Base-by-base conservation (phyloP, 1,140 invertebrate species). In the Maniola jurtina region DNA sequence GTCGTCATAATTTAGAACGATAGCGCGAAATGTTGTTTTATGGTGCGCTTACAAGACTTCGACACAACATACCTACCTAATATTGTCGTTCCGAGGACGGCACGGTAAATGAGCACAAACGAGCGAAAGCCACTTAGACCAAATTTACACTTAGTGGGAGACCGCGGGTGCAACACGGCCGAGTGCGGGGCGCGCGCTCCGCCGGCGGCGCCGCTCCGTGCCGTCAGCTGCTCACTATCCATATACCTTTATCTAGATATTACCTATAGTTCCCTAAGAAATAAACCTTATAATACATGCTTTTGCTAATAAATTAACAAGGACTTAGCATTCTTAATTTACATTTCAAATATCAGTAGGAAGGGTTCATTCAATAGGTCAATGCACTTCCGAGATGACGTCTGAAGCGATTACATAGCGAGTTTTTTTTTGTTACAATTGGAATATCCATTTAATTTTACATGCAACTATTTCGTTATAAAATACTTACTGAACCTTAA, bases 131-230 rank as follows among this genome's bases (percentile, higher is more conserved):
- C 76, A 86, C 82, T 89, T 86, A 88, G 81, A 89, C 82, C 84
- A 81, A 89, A 88, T 90, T 89, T 88, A 90, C 83, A 86, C 88
- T 90, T 87, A 76, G 88, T 88, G 88, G 88, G 88, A 89, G 88
- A 88, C 83, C 81, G 72, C 78, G 71, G 71, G 48, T 81, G 77
- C 75, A 80, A 62, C 74, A 73, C 64, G 75, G 52, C 47, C 64
- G 77, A 77, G 74, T 72, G 70, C 74, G 68, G 69, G 57, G 70
- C 68, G 71, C 63, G 66, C 68, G 75, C 63, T 65, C 66, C 52
- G 65, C 64, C 71, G 57, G 66, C 74, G 71, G 65, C 72, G 74
- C 74, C 67, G 66, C 75, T 76, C 85, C 88, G 42, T 5, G 67
- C 67, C 74, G 78, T 87, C 88, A 90, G 88, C 84, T 90, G 86